Evolutionary conservation across 2,797 vertebrate species (phyloP).

Genomic region (Pyrocephalus nanus): DNA sequence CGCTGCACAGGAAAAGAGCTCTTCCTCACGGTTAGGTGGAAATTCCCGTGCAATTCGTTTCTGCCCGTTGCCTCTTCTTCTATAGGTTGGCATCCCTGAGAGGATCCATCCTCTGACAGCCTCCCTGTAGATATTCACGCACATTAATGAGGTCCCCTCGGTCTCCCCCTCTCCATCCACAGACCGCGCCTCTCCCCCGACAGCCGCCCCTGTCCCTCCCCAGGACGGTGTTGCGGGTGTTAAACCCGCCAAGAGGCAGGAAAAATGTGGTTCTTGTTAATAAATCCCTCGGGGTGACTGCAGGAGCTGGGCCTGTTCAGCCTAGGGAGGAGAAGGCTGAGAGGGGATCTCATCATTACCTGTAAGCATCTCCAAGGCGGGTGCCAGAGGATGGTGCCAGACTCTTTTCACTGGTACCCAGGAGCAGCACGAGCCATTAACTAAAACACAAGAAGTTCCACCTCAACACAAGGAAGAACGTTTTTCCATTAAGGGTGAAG

Average conservation of each 20-base stretch:
- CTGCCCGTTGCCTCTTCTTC: no score
- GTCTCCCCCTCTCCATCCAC: accelerated
- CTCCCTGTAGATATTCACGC: neutral
- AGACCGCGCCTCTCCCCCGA: no score
- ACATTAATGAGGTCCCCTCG: accelerated
- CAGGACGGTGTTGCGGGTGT: neutral
- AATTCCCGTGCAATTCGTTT: no score
- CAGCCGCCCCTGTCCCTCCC: no score
- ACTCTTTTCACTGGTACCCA: neutral
- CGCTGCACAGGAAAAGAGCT: no score
- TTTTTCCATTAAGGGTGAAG: accelerated
- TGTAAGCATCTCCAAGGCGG: accelerated
- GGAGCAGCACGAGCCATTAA: accelerated
- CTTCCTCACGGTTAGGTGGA: neutral
- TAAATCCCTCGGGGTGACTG: neutral
- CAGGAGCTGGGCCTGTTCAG: no score
- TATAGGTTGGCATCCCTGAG: no score
- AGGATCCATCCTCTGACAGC: no score
- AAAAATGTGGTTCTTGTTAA: no score
- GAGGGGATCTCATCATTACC: accelerated
- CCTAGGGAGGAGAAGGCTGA: neutral
- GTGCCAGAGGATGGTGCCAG: neutral
- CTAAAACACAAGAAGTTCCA: neutral
- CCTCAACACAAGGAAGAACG: accelerated
- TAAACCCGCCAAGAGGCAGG: accelerated